These are phyloP conservation scores for Drosophila pseudotakahashii DNA, from an alignment of 2,888 invertebrate species.

Conservation along the genomic window DNA sequence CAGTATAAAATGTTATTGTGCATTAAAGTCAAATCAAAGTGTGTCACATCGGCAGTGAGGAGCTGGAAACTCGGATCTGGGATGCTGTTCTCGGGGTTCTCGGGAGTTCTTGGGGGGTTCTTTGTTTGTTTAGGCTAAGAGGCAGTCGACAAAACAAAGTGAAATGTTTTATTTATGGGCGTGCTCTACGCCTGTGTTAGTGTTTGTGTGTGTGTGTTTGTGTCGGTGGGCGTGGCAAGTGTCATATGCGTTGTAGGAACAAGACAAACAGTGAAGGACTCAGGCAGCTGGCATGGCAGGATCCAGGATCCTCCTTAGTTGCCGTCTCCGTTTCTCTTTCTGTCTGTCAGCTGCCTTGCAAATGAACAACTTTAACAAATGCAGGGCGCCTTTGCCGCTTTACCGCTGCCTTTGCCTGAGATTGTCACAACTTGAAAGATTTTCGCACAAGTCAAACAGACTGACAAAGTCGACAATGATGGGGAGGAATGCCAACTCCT, in stretches of 20 bases:
- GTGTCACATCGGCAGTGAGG: constrained; percentile 43
- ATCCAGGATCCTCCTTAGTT: constrained; percentile 39
- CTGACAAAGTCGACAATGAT: constrained; percentile 71
- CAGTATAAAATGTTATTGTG: constrained; percentile 64
- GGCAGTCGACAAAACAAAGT: constrained; percentile 68
- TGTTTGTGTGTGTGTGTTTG: neutral
- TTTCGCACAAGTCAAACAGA: constrained; percentile 74
- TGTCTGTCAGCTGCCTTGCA: constrained; percentile 71
- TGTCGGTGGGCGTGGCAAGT: constrained; percentile 66
- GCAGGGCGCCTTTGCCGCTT: constrained; percentile 42
- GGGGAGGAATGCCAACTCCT: constrained; percentile 1
- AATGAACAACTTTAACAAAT: constrained; percentile 79
- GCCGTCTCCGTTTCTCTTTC: constrained; percentile 25
- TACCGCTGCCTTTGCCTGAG: constrained; percentile 40
- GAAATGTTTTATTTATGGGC: constrained; percentile 78
- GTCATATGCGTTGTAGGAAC: constrained; percentile 78
- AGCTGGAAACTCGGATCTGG: constrained; percentile 11
- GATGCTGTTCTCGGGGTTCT: constrained; percentile 3
- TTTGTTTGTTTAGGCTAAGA: constrained; percentile 61
- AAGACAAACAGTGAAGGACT: constrained; percentile 66
- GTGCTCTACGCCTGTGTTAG: constrained; percentile 25
- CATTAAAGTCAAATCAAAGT: constrained; percentile 80
- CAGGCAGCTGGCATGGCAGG: constrained; percentile 33
- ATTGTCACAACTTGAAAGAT: constrained; percentile 77
- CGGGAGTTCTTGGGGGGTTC: constrained; percentile 17